phyloP scores from a whole-genome alignment of 2,888 invertebrate genomes.

The Petrophora chlorosata region DNA sequence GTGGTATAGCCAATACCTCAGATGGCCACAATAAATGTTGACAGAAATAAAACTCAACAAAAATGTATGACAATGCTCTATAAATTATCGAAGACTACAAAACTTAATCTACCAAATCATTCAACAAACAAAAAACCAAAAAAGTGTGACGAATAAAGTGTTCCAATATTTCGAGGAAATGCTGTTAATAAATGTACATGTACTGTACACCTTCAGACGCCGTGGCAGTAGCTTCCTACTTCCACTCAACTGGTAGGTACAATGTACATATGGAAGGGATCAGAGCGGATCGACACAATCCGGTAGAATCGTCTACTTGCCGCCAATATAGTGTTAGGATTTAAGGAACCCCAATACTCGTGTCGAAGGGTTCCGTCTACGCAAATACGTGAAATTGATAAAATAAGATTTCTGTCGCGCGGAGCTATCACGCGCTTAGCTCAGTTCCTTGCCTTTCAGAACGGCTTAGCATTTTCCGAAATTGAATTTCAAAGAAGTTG shows the following conservation, averaged over 20 bases:
- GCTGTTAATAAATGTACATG: background rate
- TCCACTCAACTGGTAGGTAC: background rate
- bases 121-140: too few relatives aligned
- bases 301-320: constrained; percentile 33
- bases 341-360: constrained; percentile 25
- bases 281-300: constrained; percentile 37
- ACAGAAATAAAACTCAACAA: too few relatives aligned
- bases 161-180: background rate
- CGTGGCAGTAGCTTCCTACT: background rate
- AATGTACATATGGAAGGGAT: constrained; percentile 18
- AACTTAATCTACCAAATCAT: too few relatives aligned
- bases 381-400: constrained; percentile 30
- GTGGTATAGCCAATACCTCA: too few relatives aligned
- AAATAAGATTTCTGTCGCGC: constrained; percentile 19
- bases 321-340: constrained; percentile 30
- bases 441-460: constrained; percentile 5
- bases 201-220: too few relatives aligned
- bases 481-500: constrained; percentile 4
- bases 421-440: background rate
- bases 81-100: too few relatives aligned
- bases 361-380: constrained; percentile 35
- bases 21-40: too few relatives aligned
- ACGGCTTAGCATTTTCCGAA: constrained; percentile 3
- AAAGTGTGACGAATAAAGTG: too few relatives aligned
- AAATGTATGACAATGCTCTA: too few relatives aligned